Percentiles rank a stretch among this genome's conserved stretches.
phyloP scores from a whole-genome alignment of 2,797 vertebrate species.

The Pangasius djambal region DNA sequence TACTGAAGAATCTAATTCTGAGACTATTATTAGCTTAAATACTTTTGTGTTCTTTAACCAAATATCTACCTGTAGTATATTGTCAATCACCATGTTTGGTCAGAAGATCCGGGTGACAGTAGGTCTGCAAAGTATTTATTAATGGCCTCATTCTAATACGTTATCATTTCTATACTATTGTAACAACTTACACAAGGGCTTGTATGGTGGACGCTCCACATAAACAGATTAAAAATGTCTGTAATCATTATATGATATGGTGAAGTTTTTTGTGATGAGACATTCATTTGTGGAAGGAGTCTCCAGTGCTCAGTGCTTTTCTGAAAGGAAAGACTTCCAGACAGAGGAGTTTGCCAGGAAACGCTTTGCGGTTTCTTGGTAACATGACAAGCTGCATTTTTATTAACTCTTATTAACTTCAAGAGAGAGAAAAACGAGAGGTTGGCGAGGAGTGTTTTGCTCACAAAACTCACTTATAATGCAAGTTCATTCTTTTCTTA shows the following conservation, averaged over 20 bases:
- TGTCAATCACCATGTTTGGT: neutral
- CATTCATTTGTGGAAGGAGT: neutral
- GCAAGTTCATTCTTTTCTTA: too few relatives aligned
- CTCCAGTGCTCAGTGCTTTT: neutral
- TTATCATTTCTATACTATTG: too few relatives aligned
- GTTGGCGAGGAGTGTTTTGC: too few relatives aligned
- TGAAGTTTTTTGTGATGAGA: neutral
- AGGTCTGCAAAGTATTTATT: neutral
- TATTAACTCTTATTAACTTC: too few relatives aligned
- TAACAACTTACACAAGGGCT: too few relatives aligned
- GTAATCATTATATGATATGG: neutral
- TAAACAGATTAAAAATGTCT: neutral
- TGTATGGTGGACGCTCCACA: too few relatives aligned
- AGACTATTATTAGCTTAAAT: neutral
- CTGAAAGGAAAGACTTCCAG: neutral
- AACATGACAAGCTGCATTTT: too few relatives aligned
- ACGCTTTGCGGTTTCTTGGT: too few relatives aligned
- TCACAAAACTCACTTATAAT: too few relatives aligned
- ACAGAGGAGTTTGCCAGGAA: neutral
- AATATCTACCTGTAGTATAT: neutral
- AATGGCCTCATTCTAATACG: too few relatives aligned
- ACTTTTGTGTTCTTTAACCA: neutral
- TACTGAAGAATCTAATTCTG: constrained; percentile 62
- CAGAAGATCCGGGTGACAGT: neutral
- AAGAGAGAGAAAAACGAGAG: too few relatives aligned